A percentile compares a stretch with the other conserved stretches of the same genome.
Conservation (phyloP, 2,888 invertebrate species). For the Caenorhabditis doughertyi region DNA sequence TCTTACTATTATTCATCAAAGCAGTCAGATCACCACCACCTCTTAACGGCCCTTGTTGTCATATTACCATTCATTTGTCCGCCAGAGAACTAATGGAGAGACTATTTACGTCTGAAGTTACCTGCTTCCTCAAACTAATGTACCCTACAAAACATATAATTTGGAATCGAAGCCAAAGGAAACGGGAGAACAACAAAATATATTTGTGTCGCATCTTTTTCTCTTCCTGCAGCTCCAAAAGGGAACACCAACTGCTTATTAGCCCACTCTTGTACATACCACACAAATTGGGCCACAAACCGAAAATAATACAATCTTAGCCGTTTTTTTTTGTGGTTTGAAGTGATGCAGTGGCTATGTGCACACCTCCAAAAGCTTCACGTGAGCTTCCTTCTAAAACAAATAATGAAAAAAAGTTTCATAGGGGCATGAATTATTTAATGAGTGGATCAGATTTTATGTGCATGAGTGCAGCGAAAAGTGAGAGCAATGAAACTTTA, state of each 20-base stretch:
- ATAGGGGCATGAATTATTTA: conserved; percentile 19
- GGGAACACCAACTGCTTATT: conserved; percentile 44
- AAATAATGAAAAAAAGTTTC: conserved; percentile 15
- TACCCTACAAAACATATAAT: too few relatives aligned
- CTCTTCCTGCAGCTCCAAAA: conserved; percentile 3
- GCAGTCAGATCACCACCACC: too few relatives aligned
- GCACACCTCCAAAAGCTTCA: conserved; percentile 11
- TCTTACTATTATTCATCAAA: too few relatives aligned
- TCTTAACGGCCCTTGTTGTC: too few relatives aligned
- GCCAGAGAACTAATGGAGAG: too few relatives aligned
- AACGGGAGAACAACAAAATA: conserved; percentile 28
- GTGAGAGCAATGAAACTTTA: neutral
- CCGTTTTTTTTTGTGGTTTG: neutral
- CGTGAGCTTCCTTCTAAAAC: conserved; percentile 12
- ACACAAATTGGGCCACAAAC: neutral
- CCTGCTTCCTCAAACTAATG: too few relatives aligned
- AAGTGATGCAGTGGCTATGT: neutral
- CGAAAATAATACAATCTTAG: conserved; percentile 15
- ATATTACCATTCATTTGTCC: too few relatives aligned
- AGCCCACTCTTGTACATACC: conserved; percentile 53
- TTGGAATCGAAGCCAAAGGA: too few relatives aligned
- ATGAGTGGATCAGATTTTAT: neutral
- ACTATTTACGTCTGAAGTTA: too few relatives aligned
- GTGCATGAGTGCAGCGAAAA: too few relatives aligned
- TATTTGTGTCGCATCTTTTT: conserved; percentile 22